These are phyloP conservation scores for Drosophila jambulina DNA, from an alignment of 1,140 invertebrate genomes.

Conservation along the genomic window DNA sequence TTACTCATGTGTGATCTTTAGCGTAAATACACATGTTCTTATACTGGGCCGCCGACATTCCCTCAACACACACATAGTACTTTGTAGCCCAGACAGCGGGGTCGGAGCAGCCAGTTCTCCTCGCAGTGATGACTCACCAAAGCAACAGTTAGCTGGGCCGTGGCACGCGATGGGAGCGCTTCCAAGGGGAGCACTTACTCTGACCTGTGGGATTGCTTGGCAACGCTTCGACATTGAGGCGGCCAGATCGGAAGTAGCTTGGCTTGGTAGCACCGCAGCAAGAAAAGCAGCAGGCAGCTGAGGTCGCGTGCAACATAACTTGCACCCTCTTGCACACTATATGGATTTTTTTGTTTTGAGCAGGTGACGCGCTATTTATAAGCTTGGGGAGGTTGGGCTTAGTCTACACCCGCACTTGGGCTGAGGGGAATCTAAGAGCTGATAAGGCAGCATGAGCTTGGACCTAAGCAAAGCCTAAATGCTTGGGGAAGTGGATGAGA, in stretches of 20 bases:
- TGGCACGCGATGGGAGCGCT: conserved; percentile 58
- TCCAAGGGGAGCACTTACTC: conserved; percentile 7
- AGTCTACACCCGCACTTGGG: conserved; percentile 1
- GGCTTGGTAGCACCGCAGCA: background rate
- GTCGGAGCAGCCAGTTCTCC: background rate
- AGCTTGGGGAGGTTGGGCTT: conserved; percentile 4
- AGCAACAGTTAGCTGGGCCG: conserved; percentile 66
- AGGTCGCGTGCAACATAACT: conserved; percentile 51
- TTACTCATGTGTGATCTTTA: background rate
- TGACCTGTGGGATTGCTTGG: conserved; percentile 2
- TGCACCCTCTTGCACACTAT: conserved; percentile 31
- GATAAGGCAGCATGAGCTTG: conserved; percentile 37
- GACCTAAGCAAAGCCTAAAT: conserved; percentile 11
- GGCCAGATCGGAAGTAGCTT: conserved; percentile 20
- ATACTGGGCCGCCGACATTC: conserved; percentile 6
- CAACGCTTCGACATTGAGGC: background rate
- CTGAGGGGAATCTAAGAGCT: conserved; percentile 26
- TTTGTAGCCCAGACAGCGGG: too few relatives aligned
- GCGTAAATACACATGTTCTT: background rate
- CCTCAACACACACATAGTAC: background rate
- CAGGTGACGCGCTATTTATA: conserved; percentile 47
- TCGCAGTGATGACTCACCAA: conserved; percentile 38
- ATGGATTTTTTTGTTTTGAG: conserved; percentile 51
- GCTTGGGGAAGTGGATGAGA: conserved; percentile 41
- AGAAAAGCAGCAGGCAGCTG: conserved; percentile 9